Conservation (phyloP, 2,113 vertebrate species). For the Tyto alba region DNA sequence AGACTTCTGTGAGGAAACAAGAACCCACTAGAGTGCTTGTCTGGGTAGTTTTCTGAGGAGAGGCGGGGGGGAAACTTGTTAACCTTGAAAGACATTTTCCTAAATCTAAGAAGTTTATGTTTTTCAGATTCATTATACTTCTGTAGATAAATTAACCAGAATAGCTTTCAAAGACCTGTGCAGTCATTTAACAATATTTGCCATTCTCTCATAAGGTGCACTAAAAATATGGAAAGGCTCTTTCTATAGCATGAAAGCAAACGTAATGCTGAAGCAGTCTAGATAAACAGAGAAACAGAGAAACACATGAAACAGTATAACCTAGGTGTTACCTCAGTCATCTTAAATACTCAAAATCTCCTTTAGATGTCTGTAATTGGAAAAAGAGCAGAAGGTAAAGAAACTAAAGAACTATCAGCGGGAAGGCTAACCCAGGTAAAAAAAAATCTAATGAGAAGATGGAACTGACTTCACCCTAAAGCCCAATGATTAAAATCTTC, state of each 20-base stretch:
- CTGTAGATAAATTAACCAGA: not conserved
- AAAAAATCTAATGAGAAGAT: not conserved
- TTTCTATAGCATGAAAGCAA: not conserved
- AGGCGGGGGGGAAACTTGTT: not conserved
- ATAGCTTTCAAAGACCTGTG: not conserved
- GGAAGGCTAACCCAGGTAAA: not conserved
- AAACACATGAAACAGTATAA: not conserved
- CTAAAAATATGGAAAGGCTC: not conserved
- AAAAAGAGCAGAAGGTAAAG: not conserved
- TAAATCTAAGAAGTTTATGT: not conserved
- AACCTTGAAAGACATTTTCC: not conserved
- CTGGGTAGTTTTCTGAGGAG: not conserved
- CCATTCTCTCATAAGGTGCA: not conserved
- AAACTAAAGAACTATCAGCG: not conserved
- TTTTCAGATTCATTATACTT: not conserved
- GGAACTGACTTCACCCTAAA: not conserved
- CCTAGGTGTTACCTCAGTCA: not conserved
- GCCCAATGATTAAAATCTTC: not conserved
- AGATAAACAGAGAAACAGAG: not conserved
- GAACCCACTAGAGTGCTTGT: not conserved
- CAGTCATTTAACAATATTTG: not conserved
- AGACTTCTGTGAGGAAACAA: not conserved
- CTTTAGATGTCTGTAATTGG: not conserved
- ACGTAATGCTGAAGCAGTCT: not conserved
- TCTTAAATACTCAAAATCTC: not conserved